These are phyloP conservation scores for Chymomyza procnemis DNA, from an alignment of 2,888 invertebrate genomes.

Conservation along the genomic window DNA sequence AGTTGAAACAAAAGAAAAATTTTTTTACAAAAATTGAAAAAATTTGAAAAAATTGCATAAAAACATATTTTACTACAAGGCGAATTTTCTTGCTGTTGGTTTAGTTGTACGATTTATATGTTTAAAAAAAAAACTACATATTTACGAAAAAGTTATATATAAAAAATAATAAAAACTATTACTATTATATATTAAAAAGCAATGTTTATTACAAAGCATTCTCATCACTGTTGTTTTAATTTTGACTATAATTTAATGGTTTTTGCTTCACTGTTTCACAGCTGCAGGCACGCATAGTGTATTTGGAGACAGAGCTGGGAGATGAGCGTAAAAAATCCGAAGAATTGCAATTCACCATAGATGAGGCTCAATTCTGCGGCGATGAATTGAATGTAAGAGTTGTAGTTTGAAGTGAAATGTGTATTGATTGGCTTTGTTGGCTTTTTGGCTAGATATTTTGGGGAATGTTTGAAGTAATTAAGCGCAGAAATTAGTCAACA, in stretches of 20 bases:
- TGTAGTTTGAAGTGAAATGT: constrained; percentile 2
- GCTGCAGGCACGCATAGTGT: constrained; percentile 81
- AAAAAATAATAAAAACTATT: constrained; percentile 4
- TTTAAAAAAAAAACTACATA: constrained; percentile 20
- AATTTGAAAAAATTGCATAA: constrained; percentile 47
- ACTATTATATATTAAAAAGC: constrained; percentile 28
- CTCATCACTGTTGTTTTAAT: constrained; percentile 56
- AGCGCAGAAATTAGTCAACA: not conserved
- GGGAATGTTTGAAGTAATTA: not conserved
- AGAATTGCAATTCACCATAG: constrained; percentile 93
- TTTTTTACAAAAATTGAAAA: constrained; percentile 43
- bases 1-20: constrained; percentile 30
- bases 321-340: constrained; percentile 90
- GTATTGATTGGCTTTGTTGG: constrained; percentile 26
- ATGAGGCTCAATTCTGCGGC: constrained; percentile 93
- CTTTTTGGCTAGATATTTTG: not conserved
- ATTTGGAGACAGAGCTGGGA: constrained; percentile 83
- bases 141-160: constrained; percentile 49
- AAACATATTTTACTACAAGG: constrained; percentile 56
- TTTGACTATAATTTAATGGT: constrained; percentile 31
- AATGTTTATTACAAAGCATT: constrained; percentile 36
- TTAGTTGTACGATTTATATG: constrained; percentile 59
- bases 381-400: constrained; percentile 90
- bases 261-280: constrained; percentile 53
- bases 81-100: constrained; percentile 73